A percentile compares a stretch with the other conserved stretches of the same genome.
Conservation (phyloP, 2,113 vertebrate species). For the Syngnathus scovelli region DNA sequence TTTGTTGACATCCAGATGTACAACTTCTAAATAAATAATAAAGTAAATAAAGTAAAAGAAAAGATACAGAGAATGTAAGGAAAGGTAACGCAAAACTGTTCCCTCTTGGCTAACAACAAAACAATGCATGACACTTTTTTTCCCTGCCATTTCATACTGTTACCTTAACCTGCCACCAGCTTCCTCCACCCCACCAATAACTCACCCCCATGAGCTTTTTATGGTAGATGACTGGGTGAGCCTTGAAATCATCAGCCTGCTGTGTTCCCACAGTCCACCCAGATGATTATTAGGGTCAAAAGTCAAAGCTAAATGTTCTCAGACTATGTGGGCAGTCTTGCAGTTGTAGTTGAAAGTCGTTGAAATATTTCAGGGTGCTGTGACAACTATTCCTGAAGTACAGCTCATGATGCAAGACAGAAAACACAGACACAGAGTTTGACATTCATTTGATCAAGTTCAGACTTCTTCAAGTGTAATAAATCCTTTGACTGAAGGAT, state of each 20-base stretch:
- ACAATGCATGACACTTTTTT: background rate
- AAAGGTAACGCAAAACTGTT: background rate
- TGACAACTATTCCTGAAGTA: background rate
- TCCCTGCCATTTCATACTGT: background rate
- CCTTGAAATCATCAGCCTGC: constrained; percentile 2
- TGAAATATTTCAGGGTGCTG: background rate
- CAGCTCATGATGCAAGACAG: background rate
- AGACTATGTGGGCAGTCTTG: background rate
- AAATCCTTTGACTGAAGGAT: background rate
- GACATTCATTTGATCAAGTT: background rate
- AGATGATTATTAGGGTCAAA: constrained; percentile 3
- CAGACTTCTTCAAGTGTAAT: background rate
- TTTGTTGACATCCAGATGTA: no score
- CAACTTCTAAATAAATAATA: no score
- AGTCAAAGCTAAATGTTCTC: constrained; percentile 5
- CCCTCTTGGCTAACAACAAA: background rate
- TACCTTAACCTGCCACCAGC: background rate
- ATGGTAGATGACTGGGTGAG: background rate
- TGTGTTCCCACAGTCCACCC: background rate
- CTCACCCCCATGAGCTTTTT: background rate
- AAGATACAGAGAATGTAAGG: background rate
- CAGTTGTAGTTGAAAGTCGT: background rate
- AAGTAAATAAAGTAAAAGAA: background rate
- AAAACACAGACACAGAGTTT: background rate
- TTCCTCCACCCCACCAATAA: background rate